phyloP scores from a whole-genome alignment of 64 coral and sea anemone genomes.

The Trachythela sp. region DNA sequence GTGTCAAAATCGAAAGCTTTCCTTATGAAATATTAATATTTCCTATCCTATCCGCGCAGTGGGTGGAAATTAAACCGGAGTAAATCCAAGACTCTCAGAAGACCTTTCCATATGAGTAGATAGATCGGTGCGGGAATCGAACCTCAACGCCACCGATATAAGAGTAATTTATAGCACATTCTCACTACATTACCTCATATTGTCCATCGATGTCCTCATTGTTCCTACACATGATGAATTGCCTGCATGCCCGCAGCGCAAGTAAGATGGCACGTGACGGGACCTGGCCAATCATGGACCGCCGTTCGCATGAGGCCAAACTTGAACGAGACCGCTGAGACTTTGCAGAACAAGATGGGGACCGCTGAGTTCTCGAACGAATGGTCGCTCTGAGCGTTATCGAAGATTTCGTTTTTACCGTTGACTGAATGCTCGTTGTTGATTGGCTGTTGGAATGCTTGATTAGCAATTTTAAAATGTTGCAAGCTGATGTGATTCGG shows the following conservation, averaged over 20 bases:
- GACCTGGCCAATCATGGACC: neutral
- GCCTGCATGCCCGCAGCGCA: neutral
- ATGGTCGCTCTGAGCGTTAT: neutral
- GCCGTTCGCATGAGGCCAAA: neutral
- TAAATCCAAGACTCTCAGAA: no score
- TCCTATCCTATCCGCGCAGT: no score
- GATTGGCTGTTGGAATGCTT: slow-evolving; percentile 46
- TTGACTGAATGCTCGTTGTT: slow-evolving; percentile 13
- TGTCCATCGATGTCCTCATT: neutral
- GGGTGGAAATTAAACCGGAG: no score
- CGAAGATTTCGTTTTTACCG: neutral
- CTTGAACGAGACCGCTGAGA: neutral
- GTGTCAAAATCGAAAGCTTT: no score
- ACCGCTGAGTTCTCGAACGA: neutral
- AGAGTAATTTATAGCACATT: no score
- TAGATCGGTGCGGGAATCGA: neutral
- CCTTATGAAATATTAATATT: no score
- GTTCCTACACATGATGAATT: neutral
- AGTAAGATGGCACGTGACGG: neutral
- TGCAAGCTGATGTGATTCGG: slow-evolving; percentile 63
- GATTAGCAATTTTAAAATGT: slow-evolving; percentile 74
- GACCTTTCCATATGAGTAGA: no score
- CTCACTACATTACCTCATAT: neutral
- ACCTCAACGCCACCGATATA: neutral
- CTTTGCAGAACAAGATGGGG: neutral